Base-by-base conservation (phyloP, 2,797 vertebrate species). In the Hydrolagus colliei region DNA sequence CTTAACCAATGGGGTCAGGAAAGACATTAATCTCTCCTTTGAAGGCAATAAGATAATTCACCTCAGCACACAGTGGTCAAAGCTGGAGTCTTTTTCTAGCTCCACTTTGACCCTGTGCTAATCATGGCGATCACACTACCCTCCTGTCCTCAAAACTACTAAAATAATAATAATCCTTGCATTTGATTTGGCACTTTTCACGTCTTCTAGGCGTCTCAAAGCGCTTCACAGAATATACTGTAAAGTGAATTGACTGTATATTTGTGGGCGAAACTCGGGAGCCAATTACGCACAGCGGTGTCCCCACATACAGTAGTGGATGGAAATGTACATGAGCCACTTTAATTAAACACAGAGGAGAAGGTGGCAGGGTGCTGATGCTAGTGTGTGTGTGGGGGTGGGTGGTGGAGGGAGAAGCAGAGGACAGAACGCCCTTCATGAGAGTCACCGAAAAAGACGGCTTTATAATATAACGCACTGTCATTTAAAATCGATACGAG, bases 381-480 rank as follows among this genome's bases (percentile, higher is more conserved):
- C 27, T 27, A 27, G 27, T 27, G 27, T 27, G 27, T 27, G 1
- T 27, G 27, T 27, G 41, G 41, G 41, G 41, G 6, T 3, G 41
- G 41, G 41, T 2, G 41, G 41, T 52, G 41, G 41, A 6, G 41
- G 41, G 41, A 52, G 41, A 52, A 52, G 41, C 41, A 52, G 6
- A 52, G 41, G 79, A 84, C 32, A 20, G 6, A 27, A 12, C 32
- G 65, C n/a, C 79, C 79, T 84, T 84, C 63, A 35, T 1, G 16
- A 20, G 62, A 18, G 14, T 67, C 32, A 20, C 32, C 35, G 79
- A 71, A 35, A 52, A 71, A 68, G 79, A 18, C 20, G 14, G 65
- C 68, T 84, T 84, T 2, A 18, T 63, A 84, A 84, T 63, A 84
- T 84, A 84, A 84, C 63, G 68, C 79, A 84, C 32, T 84, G 79